These are phyloP conservation scores for Chrysogorgia sp. DNA, from an alignment of 92 coral and sea anemone genomes.

Conservation along the genomic window DNA sequence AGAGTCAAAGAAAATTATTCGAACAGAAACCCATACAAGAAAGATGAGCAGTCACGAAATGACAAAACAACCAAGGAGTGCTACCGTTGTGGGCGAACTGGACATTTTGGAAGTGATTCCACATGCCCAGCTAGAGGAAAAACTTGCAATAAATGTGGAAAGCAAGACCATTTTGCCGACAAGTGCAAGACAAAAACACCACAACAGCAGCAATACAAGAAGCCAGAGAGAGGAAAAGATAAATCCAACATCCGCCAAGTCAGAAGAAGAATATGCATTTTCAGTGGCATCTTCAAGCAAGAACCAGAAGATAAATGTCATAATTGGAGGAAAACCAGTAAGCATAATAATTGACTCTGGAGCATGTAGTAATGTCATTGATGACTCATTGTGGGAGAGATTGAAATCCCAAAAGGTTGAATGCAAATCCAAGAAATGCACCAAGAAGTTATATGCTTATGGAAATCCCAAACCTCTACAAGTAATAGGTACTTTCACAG, in stretches of 20 bases:
- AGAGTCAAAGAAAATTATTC: constrained; percentile 22
- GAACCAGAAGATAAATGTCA: constrained; percentile 10
- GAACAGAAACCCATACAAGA: not conserved
- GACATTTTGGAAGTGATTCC: constrained; percentile 42
- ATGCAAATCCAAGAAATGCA: constrained; percentile 49
- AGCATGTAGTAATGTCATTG: constrained; percentile 36
- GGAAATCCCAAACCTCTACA: not conserved
- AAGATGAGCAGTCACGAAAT: constrained; percentile 19
- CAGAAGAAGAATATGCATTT: constrained; percentile 3
- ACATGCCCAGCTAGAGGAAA: constrained; percentile 45
- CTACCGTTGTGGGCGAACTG: constrained; percentile 36
- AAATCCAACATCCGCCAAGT: too few relatives aligned
- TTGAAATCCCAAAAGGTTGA: constrained; percentile 13
- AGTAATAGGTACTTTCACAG: constrained; percentile 28
- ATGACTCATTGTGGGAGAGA: constrained; percentile 29
- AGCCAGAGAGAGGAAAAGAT: too few relatives aligned
- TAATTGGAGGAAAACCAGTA: constrained; percentile 38
- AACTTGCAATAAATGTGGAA: constrained; percentile 45
- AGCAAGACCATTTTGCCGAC: constrained; percentile 36
- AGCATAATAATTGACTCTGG: constrained; percentile 48
- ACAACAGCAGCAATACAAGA: constrained; percentile 5
- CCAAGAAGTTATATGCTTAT: constrained; percentile 45
- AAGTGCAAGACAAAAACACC: constrained; percentile 29
- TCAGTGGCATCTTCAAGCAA: not conserved
- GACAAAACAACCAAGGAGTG: constrained; percentile 16